Evolutionary conservation across 2,113 vertebrate species (phyloP), one percentile per base, ranked within the genome.

Genomic region (Gila orcuttii): DNA sequence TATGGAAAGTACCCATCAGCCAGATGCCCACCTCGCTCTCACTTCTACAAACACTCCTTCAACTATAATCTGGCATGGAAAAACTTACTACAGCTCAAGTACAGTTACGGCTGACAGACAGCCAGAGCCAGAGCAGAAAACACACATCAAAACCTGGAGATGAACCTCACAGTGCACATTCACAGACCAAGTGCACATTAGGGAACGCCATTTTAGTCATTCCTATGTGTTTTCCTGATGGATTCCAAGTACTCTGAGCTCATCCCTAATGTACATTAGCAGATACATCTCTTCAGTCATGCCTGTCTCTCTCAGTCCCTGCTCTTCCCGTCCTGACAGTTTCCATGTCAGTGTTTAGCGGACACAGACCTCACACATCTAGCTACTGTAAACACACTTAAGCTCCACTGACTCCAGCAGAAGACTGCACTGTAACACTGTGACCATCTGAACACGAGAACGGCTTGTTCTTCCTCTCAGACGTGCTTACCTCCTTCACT

Each of bases 401-500:
- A 60, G 23, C 23, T 60, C 59, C 11, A 23, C 1, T n/a, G 59
- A 25, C 64, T 36, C 17, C 66, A 69, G 31, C 31, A 28, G 6
- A 23, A 23, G 55, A 57, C 55, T 23, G 19, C 55, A 23, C 55
- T 3, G 55, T 57, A 23, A 57, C 55, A 57, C 55, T 15, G 47
- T 50, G 4, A 47, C 11, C 33, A 17, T 52, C 50, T 57, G 55
- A 21, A 21, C 52, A 21, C 19, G 52, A 55, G 52, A 2, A 3
- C 71, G 21, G 31, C 17, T 4, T 21, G 33, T 36, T 10, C 17
- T 25, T 12, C 12, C 59, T 62, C 59, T 25, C 19, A 57, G 21
- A 55, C 2, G 5, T 31, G 9, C 92, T 89, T 92, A 96, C 96
- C 95, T 94, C 95, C 96, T 94, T 96, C 95, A 66, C 83, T 82